Conservation (phyloP, 2,797 vertebrate species). For the Enteromius paludinosus region DNA sequence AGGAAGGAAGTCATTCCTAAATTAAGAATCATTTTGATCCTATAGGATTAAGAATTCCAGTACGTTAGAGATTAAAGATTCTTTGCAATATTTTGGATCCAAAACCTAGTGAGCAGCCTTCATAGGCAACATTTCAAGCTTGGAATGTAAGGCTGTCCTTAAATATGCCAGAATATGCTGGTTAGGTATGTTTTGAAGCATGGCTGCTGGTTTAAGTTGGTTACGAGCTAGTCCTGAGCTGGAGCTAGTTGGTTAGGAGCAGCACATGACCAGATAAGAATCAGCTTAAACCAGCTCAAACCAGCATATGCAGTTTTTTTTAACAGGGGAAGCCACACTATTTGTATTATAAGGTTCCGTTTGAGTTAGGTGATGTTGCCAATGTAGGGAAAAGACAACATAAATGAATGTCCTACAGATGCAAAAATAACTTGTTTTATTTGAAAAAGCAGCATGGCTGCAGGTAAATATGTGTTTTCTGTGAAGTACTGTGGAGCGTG, state of each 20-base stretch:
- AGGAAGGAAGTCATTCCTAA: slow-evolving; percentile 18
- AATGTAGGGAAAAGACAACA: background rate
- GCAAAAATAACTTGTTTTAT: slow-evolving; percentile 41
- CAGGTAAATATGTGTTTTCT: slow-evolving; percentile 73
- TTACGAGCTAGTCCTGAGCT: too few relatives aligned
- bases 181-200: too few relatives aligned
- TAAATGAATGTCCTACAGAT: slow-evolving; percentile 23
- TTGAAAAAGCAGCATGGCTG: slow-evolving; percentile 50
- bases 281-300: too few relatives aligned
- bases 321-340: background rate
- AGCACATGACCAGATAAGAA: too few relatives aligned
- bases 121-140: background rate
- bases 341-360: background rate
- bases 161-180: too few relatives aligned
- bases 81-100: background rate
- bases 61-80: background rate
- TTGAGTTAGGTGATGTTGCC: background rate
- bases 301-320: too few relatives aligned
- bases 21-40: slow-evolving; percentile 4
- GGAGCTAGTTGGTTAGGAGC: too few relatives aligned
- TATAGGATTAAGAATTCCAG: slow-evolving; percentile 1
- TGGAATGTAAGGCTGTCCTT: background rate
- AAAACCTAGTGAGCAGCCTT: background rate
- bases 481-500: slow-evolving; percentile 53
- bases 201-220: too few relatives aligned